Evolutionary conservation across 1,140 invertebrate species (phyloP).

Genomic region (Drepana arcuata): DNA sequence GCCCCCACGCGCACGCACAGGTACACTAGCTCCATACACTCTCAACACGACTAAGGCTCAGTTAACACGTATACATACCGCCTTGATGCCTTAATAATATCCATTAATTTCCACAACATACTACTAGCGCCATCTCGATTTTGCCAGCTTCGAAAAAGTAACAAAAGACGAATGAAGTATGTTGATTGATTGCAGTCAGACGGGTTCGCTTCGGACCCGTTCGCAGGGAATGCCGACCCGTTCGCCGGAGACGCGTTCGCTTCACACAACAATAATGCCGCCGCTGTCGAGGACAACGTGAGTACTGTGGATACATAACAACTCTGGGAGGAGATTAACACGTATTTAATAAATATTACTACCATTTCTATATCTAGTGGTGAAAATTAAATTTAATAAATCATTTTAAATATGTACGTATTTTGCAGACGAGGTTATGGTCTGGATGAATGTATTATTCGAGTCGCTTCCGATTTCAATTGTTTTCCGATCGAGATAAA

Average conservation of each 20-base stretch:
- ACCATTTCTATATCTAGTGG: no score
- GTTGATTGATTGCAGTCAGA: constrained; percentile 22
- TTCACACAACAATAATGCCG: constrained; percentile 26
- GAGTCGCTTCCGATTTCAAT: no score
- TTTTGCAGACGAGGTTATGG: no score
- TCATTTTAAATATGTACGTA: no score
- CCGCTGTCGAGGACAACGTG: constrained; percentile 35
- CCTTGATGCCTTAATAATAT: neutral
- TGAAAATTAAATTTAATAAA: no score
- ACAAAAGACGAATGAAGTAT: neutral
- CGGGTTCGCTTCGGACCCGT: constrained; percentile 75
- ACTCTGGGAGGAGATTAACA: no score
- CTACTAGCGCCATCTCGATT: neutral
- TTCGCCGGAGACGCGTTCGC: constrained; percentile 70
- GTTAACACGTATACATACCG: neutral
- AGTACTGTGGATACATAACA: no score
- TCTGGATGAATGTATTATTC: neutral
- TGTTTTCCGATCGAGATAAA: no score
- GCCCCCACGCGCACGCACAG: constrained; percentile 1
- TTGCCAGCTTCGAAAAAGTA: neutral
- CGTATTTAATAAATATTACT: no score
- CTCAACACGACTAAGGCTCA: neutral
- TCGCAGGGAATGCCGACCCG: constrained; percentile 61
- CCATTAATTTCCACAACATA: neutral
- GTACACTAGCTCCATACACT: neutral